Conservation (phyloP, 1,140 invertebrate species). For the Lineus longissimus region DNA sequence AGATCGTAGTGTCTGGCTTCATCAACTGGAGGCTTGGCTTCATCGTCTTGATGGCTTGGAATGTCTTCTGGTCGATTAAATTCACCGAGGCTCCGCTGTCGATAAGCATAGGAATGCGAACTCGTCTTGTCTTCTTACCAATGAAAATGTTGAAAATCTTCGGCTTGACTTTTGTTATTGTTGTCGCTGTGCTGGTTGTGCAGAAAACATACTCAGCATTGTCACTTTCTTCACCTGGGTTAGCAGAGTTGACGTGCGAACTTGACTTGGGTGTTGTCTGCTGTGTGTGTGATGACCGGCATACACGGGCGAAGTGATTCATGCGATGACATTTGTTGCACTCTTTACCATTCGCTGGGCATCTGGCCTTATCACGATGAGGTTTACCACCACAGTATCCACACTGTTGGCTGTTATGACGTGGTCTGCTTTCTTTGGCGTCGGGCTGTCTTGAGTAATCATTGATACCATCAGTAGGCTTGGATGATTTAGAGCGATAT, state of each 20-base stretch:
- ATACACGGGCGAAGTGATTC: background rate
- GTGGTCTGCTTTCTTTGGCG: too few relatives aligned
- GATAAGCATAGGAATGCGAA: background rate
- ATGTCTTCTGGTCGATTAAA: background rate
- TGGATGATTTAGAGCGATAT: too few relatives aligned
- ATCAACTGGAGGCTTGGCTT: background rate
- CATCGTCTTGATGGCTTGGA: background rate
- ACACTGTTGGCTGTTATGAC: too few relatives aligned
- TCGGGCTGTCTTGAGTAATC: too few relatives aligned
- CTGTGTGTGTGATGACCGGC: too few relatives aligned
- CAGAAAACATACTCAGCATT: background rate
- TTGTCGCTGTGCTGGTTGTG: background rate
- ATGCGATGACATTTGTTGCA: background rate
- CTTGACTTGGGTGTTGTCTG: too few relatives aligned
- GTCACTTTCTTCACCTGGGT: too few relatives aligned
- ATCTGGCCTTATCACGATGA: background rate
- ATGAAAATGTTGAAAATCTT: background rate
- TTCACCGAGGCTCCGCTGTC: background rate
- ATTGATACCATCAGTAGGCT: too few relatives aligned
- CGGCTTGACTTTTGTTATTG: background rate
- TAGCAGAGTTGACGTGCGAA: too few relatives aligned
- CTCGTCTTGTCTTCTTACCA: background rate
- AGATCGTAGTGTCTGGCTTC: background rate
- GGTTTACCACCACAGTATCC: too few relatives aligned
- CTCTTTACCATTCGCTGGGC: background rate